A percentile compares a stretch with the other conserved stretches of the same genome.
These are phyloP conservation scores for Apamea monoglypha DNA, from an alignment of 2,888 invertebrate species.

Conservation along the genomic window DNA sequence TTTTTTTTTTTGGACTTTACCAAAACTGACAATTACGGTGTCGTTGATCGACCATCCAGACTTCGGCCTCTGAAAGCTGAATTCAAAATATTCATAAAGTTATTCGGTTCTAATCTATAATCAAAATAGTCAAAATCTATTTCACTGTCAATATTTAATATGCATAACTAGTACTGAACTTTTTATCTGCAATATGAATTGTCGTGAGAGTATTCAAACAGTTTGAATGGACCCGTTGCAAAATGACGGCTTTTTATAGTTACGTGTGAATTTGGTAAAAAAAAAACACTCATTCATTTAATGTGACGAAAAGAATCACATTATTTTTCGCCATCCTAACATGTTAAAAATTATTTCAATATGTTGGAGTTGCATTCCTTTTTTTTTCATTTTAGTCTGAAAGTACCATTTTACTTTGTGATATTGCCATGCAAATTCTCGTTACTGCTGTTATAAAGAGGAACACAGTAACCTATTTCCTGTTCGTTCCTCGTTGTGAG, in stretches of 20 bases:
- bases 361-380: not conserved
- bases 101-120: not conserved
- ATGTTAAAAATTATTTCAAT: not conserved
- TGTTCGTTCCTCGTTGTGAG: conserved; percentile 27
- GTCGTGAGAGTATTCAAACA: not conserved
- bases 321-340: not conserved
- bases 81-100: not conserved
- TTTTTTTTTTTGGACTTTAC: not conserved
- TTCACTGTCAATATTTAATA: not conserved
- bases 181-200: not conserved
- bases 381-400: conserved; percentile 5
- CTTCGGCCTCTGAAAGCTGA: no score
- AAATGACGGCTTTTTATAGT: not conserved
- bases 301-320: no score
- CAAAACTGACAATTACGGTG: not conserved
- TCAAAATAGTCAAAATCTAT: no score
- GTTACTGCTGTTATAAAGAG: conserved; percentile 35
- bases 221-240: not conserved
- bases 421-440: conserved; percentile 32
- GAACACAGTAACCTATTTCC: conserved; percentile 49
- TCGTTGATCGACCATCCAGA: not conserved
- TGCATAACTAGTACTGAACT: not conserved
- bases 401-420: conserved; percentile 14
- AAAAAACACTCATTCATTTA: not conserved
- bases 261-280: not conserved